Base-by-base conservation (phyloP, 2,888 invertebrate genomes). In the Plebejus argus region DNA sequence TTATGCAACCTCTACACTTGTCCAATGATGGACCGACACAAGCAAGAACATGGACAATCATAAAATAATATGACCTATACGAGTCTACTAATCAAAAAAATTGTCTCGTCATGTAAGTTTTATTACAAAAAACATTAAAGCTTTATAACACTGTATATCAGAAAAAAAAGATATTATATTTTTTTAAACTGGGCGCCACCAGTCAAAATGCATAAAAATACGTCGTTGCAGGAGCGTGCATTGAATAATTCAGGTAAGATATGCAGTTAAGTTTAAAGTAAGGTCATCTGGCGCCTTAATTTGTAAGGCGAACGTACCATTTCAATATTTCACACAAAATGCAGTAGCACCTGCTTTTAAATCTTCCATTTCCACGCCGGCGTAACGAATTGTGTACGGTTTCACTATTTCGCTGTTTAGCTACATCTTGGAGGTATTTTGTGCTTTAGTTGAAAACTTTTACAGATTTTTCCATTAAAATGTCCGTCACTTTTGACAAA, bases 281-380 rank as follows among this genome's bases (percentile, higher is more conserved):
- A 87, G 88, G 88, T 89, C 87, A 88, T 84, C 85, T 83, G 86
- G 85, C 84, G 84, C 84, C 84, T 85, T 89, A 88, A 90, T 90
- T 89, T 87, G 87, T 86, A 86, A 87, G 83, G 81, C 83, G 80
- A 84, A 83, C 85, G 84, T 84, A 83, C 84, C 83, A 85, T 87
- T 87, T 88, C 89, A 88, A 90, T 90, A 89, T 89, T 90, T 89
- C 86, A 90, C 85, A 87, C 85, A 84, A 88, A 88, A 89, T 87
- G 87, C 84, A 84, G 87, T 85, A 87, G 86, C 89, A 90, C 89
- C 89, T 90, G 89, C 81, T 83, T 83, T 86, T 87, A 86, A 89
- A 88, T 87, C 87, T 87, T 82, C 82, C 83, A 85, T 86, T 88
- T 86, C 84, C 79, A 84, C 84, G 84, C 83, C 77, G 84, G 84